phyloP scores from a whole-genome alignment of 2,797 vertebrate species.

The Bovichtus diacanthus region DNA sequence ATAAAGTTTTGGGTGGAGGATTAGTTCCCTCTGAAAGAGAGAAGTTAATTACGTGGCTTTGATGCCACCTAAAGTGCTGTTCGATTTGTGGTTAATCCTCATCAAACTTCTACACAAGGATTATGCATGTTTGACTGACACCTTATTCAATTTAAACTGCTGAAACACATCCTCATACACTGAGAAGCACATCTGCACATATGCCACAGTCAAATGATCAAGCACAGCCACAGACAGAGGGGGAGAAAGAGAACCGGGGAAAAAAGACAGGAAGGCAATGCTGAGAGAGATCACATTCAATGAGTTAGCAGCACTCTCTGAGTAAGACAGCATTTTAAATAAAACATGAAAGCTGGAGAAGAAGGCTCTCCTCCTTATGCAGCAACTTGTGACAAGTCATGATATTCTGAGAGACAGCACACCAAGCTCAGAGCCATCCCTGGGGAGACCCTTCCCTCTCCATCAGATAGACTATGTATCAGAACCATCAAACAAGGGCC shows the following conservation, averaged over 20 bases:
- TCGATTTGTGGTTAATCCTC: constrained; percentile 69
- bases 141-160: constrained; percentile 59
- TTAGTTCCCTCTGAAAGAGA: constrained; percentile 65
- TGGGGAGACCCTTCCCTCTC: constrained; percentile 58
- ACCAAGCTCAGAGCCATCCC: constrained; percentile 59
- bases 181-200: constrained; percentile 35
- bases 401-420: constrained; percentile 78
- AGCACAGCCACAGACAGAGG: constrained; percentile 39
- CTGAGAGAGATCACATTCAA: constrained; percentile 71
- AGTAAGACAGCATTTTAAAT: constrained; percentile 78
- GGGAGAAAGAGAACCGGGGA: constrained; percentile 3
- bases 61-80: constrained; percentile 69
- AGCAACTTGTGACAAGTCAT: constrained; percentile 73
- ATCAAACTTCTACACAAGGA: constrained; percentile 58
- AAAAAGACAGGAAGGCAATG: constrained; percentile 34
- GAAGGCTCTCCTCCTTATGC: constrained; percentile 63
- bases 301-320: constrained; percentile 73
- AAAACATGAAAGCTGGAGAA: constrained; percentile 80
- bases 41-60: constrained; percentile 70
- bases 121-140: constrained; percentile 65
- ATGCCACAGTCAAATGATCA: constrained; percentile 47
- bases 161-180: constrained; percentile 43
- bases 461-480: constrained; percentile 63
- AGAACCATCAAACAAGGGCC: constrained; percentile 61
- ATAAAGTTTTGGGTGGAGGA: constrained; percentile 51